Evolutionary conservation across 2,888 invertebrate genomes (phyloP).

Genomic region (Cecidostiba fungosa): DNA sequence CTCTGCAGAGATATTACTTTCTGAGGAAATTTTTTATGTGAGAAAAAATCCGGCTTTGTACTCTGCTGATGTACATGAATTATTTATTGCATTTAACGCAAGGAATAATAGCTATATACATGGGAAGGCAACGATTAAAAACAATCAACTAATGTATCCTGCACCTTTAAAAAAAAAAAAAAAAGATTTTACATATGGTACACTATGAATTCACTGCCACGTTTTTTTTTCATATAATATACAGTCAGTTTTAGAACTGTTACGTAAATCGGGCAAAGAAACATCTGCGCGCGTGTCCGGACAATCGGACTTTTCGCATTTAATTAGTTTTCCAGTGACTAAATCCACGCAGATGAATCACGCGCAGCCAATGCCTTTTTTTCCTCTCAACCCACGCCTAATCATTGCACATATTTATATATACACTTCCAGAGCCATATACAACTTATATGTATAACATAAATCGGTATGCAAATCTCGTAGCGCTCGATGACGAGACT

Average conservation of each 20-base stretch:
- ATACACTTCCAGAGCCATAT: neutral
- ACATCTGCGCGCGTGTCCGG: neutral
- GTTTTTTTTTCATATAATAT: neutral
- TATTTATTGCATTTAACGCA: neutral
- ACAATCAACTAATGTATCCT: neutral
- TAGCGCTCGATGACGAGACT: neutral
- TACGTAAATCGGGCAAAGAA: neutral
- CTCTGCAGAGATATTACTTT: neutral
- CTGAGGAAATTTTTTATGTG: neutral
- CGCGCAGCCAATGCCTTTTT: constrained; percentile 44
- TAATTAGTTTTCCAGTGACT: constrained; percentile 18
- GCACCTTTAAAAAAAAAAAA: neutral
- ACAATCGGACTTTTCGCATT: neutral
- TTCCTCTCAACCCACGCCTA: constrained; percentile 6
- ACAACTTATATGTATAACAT: neutral
- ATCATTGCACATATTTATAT: constrained; percentile 2
- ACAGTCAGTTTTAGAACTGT: neutral
- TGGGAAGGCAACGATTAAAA: neutral
- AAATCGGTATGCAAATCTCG: constrained; percentile 23
- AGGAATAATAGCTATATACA: neutral
- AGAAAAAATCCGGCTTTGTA: neutral
- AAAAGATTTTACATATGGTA: too few relatives aligned
- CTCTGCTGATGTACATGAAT: neutral
- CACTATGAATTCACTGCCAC: neutral
- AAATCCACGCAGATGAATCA: constrained; percentile 32